Evolutionary conservation across 2,797 vertebrate genomes (phyloP).

Genomic region (Sebastes itinus): DNA sequence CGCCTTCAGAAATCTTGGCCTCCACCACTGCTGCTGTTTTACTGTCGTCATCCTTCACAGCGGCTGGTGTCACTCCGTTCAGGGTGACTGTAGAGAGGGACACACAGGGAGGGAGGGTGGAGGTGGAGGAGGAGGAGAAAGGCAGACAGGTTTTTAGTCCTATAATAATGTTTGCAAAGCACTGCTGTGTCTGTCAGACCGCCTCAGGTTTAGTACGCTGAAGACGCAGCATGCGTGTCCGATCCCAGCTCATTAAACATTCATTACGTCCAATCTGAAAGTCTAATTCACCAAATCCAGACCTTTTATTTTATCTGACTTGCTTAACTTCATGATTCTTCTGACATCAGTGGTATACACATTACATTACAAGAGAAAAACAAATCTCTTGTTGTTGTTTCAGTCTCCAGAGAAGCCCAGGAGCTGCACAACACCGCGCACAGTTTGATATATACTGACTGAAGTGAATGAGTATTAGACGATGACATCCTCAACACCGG

Average conservation of each 20-base stretch:
- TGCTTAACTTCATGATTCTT: not conserved
- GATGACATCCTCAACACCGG: not conserved
- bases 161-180: slow-evolving; percentile 50
- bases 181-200: slow-evolving; percentile 37
- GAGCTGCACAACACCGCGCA: not conserved
- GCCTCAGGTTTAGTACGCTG: slow-evolving; percentile 10
- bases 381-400: not conserved
- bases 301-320: slow-evolving; percentile 12
- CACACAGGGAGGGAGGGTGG: not conserved
- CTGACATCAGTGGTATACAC: not conserved
- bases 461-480: not conserved
- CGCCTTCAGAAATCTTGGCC: slow-evolving; percentile 72
- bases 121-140: not conserved
- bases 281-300: slow-evolving; percentile 2
- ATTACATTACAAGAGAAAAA: not conserved
- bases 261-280: slow-evolving; percentile 23
- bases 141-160: slow-evolving; percentile 38
- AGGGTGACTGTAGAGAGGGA: slow-evolving; percentile 72
- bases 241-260: slow-evolving; percentile 49
- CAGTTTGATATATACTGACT: not conserved
- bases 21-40: slow-evolving; percentile 32
- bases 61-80: slow-evolving; percentile 42
- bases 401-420: not conserved
- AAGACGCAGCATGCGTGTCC: slow-evolving; percentile 20
- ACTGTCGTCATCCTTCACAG: not conserved